Evolutionary conservation across 2,113 vertebrate genomes (phyloP).

Genomic region (Antechinus stuartii): DNA sequence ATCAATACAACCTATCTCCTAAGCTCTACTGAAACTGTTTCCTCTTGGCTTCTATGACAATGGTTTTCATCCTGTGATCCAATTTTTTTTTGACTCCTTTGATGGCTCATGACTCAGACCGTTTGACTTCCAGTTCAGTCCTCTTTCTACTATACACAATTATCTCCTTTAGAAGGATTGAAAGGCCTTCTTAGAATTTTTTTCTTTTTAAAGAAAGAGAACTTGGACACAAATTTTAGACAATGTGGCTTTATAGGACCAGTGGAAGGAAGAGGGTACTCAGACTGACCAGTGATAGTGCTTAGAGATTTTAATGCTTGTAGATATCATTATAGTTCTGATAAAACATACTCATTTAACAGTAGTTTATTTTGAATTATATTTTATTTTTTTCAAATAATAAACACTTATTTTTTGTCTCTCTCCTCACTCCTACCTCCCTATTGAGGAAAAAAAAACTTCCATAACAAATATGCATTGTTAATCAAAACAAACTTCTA

Average conservation of each 20-base stretch:
- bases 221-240: neutral
- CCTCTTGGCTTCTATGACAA: neutral
- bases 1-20: neutral
- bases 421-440: neutral
- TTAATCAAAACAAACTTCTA: neutral
- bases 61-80: neutral
- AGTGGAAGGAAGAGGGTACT: neutral
- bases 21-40: neutral
- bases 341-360: neutral
- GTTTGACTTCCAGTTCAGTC: neutral
- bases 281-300: neutral
- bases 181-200: neutral
- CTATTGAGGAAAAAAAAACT: neutral
- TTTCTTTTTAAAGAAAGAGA: neutral
- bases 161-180: neutral
- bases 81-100: neutral
- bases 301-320: neutral
- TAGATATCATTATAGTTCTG: neutral
- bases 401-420: neutral
- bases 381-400: neutral
- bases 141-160: neutral
- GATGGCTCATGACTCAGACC: neutral
- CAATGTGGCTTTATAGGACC: neutral
- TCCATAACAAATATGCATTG: neutral
- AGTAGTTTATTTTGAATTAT: neutral